These are phyloP conservation scores for Caenorhabditis drosophilae DNA, from an alignment of 2,888 invertebrate species.

Conservation along the genomic window DNA sequence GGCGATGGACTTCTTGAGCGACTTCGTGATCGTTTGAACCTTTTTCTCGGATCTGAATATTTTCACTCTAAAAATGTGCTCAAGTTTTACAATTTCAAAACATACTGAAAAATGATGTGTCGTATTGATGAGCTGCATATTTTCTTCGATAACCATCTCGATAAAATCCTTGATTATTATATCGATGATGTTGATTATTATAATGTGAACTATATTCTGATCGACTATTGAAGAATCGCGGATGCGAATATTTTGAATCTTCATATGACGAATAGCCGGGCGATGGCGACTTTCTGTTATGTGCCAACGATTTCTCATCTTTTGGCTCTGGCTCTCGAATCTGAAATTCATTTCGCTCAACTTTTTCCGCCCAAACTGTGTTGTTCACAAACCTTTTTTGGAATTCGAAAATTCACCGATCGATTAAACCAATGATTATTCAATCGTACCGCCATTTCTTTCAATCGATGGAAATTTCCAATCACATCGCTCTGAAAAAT, in stretches of 20 bases:
- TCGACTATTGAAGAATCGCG: conserved; percentile 26
- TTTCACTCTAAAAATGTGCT: not conserved
- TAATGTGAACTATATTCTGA: conserved; percentile 8
- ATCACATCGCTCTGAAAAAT: conserved; percentile 21
- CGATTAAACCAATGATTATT: conserved; percentile 29
- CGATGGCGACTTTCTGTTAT: not conserved
- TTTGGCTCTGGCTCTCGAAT: conserved; percentile 13
- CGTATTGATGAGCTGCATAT: not conserved
- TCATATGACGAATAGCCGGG: not conserved
- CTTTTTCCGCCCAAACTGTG: too few relatives aligned
- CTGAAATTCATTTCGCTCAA: too few relatives aligned
- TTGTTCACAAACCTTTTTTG: conserved; percentile 26
- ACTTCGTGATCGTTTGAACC: conserved; percentile 14
- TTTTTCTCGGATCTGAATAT: conserved; percentile 1
- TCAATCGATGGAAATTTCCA: conserved; percentile 7
- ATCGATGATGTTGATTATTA: not conserved
- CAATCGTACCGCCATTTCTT: conserved; percentile 20
- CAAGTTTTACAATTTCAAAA: not conserved
- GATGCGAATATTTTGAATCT: conserved; percentile 9
- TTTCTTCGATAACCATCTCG: conserved; percentile 13
- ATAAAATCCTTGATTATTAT: too few relatives aligned
- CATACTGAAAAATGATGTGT: conserved; percentile 1
- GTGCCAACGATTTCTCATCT: not conserved
- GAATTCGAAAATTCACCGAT: conserved; percentile 30
- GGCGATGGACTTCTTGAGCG: conserved; percentile 24